Base-by-base conservation (phyloP, 1,140 invertebrate genomes). In the Babylonia areolata region DNA sequence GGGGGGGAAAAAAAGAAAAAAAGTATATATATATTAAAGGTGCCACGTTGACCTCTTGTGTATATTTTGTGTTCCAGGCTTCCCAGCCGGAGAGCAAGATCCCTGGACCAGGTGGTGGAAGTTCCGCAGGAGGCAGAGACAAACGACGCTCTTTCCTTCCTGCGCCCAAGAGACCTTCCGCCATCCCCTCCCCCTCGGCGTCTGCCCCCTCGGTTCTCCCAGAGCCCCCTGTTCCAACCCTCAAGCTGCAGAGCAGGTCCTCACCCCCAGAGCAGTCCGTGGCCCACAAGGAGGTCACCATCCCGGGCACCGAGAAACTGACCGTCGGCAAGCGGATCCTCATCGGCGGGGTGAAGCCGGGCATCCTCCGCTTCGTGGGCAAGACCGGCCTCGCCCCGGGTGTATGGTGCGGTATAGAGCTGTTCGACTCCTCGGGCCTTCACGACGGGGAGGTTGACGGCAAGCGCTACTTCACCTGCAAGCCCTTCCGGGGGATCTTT, bases 361-460 rank as follows among this genome's bases (percentile, higher is more conserved):
- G 93, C 0, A 90, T 87, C 23, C 42, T 93, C 12, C 86, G 87
- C 17, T 94, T 91, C 85, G 89, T 91, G 77, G 93, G 93, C 15
- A 90, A 88, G 81, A 91, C 91, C 28, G 90, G 92, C 75, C 90
- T 94, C 42, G 91, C 92, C 12, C 88, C 91, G 28, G 94, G 94
- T 9, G 79, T 91, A n/a, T 94, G 93, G 91, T 94, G 92, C 88
- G 94, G 94, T 17, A 91, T 95, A 58, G 92, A 92, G 71, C 81
- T 95, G 23, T 91, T 93, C 78, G 92, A 94, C 35, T 86, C 91
- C 11, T 93, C 93, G 77, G 94, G 94, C 11, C 91, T 91, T 84
- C 92, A 94, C 86, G 93, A 94, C 88, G 94, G 94, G 15, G 87
- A 91, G 40, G 91, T 93, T n/a, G 90, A 93, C 86, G 93, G 92